Evolutionary conservation across 2,888 invertebrate species (phyloP).

Genomic region (Oscheius sp.): DNA sequence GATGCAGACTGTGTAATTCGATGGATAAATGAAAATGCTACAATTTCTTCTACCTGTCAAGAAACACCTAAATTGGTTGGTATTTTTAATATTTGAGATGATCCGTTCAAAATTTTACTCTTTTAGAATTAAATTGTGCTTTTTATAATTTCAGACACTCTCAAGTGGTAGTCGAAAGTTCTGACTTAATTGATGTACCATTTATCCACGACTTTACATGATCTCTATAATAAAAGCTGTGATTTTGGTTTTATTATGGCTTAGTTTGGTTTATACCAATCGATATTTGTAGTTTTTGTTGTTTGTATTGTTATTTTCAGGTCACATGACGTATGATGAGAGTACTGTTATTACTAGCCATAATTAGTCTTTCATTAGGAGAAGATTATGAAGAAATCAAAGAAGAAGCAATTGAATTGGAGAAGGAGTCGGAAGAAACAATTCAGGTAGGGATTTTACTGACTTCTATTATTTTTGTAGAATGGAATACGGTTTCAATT

Average conservation of each 20-base stretch:
- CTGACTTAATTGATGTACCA: no score
- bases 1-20: constrained; percentile 4
- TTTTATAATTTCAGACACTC: no score
- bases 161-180: no score
- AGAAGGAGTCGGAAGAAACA: background rate
- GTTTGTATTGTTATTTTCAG: background rate
- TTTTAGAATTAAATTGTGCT: no score
- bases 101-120: no score
- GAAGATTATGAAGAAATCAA: background rate
- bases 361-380: background rate
- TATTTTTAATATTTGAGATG: no score
- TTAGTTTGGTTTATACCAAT: no score
- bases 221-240: no score
- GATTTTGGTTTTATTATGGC: no score
- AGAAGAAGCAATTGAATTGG: background rate
- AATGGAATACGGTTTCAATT: background rate
- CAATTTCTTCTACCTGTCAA: background rate
- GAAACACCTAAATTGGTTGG: background rate
- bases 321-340: background rate
- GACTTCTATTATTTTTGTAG: background rate
- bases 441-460: background rate
- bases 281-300: no score
- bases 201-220: no score
- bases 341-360: background rate
- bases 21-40: background rate